Evolutionary conservation across 2,888 invertebrate species (phyloP).

Genomic region (Eurois occulta): DNA sequence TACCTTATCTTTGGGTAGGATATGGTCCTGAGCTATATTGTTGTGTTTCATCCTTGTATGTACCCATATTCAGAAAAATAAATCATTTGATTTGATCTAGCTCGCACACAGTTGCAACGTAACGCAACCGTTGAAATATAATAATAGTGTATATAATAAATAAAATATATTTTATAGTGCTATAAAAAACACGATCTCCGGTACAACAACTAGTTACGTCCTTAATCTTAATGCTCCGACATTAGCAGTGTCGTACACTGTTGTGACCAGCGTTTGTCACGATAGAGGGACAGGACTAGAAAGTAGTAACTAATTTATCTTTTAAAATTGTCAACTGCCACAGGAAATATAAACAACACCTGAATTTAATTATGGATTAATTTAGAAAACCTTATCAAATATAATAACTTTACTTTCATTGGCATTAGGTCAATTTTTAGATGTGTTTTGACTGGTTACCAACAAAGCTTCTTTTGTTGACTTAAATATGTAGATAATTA

Average conservation of each 20-base stretch:
- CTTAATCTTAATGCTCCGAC: conserved; percentile 86
- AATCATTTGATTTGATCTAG: too few species aligned
- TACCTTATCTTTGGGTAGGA: too few species aligned
- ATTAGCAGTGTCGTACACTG: conserved; percentile 77
- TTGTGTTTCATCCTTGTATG: too few species aligned
- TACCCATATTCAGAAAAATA: too few species aligned
- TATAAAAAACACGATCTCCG: conserved; percentile 86
- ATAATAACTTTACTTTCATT: neutral
- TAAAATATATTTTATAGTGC: too few species aligned
- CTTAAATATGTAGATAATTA: neutral
- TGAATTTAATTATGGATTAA: neutral
- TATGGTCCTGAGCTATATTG: too few species aligned
- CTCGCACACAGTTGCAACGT: conserved; percentile 56
- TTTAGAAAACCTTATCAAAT: neutral
- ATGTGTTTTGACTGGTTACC: neutral
- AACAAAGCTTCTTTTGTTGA: neutral
- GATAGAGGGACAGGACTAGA: neutral
- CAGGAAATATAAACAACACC: neutral
- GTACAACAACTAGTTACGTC: conserved; percentile 82
- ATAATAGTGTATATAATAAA: too few species aligned
- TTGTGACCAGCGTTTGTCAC: conserved; percentile 67
- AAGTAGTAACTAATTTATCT: too few species aligned
- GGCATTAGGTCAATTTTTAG: neutral
- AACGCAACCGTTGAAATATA: conserved; percentile 84
- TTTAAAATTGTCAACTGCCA: neutral